Evolutionary conservation across 2,888 invertebrate species (phyloP).

Genomic region (Sialis fuliginosa): DNA sequence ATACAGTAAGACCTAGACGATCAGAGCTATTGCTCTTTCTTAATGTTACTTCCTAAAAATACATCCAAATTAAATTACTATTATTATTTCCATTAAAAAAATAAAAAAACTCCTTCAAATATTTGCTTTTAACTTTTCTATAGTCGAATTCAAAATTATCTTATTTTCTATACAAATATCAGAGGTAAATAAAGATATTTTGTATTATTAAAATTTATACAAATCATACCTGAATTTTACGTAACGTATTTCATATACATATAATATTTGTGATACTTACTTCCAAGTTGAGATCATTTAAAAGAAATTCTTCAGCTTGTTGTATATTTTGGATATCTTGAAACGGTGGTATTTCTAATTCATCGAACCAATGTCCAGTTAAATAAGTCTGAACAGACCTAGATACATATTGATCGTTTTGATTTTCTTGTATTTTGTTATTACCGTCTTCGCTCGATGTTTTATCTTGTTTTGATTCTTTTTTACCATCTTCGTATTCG

Average conservation of each 20-base stretch:
- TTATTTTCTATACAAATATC: too few relatives aligned
- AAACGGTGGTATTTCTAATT: constrained; percentile 8
- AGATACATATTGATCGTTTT: constrained; percentile 17
- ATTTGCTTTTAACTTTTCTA: too few relatives aligned
- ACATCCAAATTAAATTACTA: too few relatives aligned
- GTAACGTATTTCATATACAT: not conserved
- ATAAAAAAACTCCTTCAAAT: too few relatives aligned
- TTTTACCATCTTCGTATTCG: not conserved
- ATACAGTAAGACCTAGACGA: constrained; percentile 47
- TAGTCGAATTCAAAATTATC: too few relatives aligned
- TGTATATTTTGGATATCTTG: constrained; percentile 15
- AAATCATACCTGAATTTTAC: too few relatives aligned
- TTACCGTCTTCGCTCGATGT: not conserved
- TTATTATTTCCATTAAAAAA: too few relatives aligned
- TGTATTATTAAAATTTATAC: too few relatives aligned
- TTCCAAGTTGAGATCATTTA: constrained; percentile 39
- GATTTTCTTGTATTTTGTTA: constrained; percentile 6
- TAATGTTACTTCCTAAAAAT: constrained; percentile 41
- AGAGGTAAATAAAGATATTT: too few relatives aligned
- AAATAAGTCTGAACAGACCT: constrained; percentile 35
- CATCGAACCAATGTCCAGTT: constrained; percentile 23
- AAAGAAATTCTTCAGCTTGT: constrained; percentile 28
- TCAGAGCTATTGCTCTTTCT: constrained; percentile 36
- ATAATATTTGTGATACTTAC: too few relatives aligned
- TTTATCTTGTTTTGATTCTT: not conserved